Conservation (phyloP, 2,113 vertebrate species). For the Brachirus orientalis region DNA sequence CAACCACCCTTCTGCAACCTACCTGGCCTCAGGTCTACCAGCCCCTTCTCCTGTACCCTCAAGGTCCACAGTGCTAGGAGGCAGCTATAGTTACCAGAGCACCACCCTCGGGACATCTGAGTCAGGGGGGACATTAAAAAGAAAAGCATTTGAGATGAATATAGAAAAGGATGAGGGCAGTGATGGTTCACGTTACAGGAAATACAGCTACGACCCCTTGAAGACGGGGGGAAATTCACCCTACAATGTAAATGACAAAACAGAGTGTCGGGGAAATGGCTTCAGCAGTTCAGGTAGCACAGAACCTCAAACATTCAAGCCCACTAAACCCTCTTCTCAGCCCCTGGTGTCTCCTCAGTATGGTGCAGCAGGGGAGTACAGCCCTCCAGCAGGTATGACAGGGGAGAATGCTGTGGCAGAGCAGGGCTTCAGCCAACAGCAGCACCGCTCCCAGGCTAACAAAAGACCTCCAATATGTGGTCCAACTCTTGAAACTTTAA, state of each 20-base stretch:
- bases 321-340: conserved; percentile 85
- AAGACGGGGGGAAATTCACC: conserved; percentile 83
- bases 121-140: conserved; percentile 85
- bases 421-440: conserved; percentile 75
- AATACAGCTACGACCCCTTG: conserved; percentile 89
- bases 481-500: conserved; percentile 81
- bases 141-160: conserved; percentile 89
- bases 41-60: conserved; percentile 87
- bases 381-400: conserved; percentile 82
- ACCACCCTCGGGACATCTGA: conserved; percentile 79
- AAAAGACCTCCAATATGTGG: conserved; percentile 72
- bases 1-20: conserved; percentile 85
- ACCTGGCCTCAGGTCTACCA: conserved; percentile 87
- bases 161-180: conserved; percentile 83
- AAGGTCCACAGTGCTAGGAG: conserved; percentile 83
- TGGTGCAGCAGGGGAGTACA: conserved; percentile 82
- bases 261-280: conserved; percentile 87
- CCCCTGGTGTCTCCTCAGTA: conserved; percentile 86
- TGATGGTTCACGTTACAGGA: conserved; percentile 85
- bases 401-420: conserved; percentile 80
- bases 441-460: conserved; percentile 69
- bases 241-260: conserved; percentile 85
- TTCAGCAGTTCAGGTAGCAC: conserved; percentile 74
- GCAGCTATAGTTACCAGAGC: conserved; percentile 88
- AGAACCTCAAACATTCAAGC: conserved; percentile 84